Conservation (phyloP, 2,888 invertebrate species). For the Antitype chi region DNA sequence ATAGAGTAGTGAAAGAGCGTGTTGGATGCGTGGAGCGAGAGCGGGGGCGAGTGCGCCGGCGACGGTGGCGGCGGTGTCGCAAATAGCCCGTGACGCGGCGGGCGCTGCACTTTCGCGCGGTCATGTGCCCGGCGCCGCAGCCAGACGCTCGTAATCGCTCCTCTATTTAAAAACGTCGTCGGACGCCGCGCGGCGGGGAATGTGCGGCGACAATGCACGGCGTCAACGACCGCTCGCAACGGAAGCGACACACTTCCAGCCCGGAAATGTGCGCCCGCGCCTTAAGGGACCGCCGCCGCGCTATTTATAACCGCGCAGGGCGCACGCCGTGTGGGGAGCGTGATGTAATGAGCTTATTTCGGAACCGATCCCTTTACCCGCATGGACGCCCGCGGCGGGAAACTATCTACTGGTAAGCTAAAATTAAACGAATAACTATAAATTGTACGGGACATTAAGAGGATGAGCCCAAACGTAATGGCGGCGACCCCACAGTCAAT, state of each 20-base stretch:
- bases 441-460: constrained; percentile 41
- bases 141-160: constrained; percentile 89
- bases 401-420: constrained; percentile 52
- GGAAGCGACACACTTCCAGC: constrained; percentile 90
- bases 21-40: constrained; percentile 54
- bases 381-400: constrained; percentile 55
- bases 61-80: constrained; percentile 75
- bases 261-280: constrained; percentile 89
- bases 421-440: constrained; percentile 42
- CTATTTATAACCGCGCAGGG: constrained; percentile 86
- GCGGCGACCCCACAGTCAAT: constrained; percentile 32
- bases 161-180: constrained; percentile 90
- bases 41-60: constrained; percentile 54
- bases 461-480: constrained; percentile 26
- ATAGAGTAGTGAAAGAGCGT: constrained; percentile 12
- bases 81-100: constrained; percentile 90
- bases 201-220: constrained; percentile 87
- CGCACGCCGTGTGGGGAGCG: constrained; percentile 75
- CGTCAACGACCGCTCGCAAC: constrained; percentile 89
- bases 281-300: constrained; percentile 86
- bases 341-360: constrained; percentile 84
- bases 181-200: constrained; percentile 86
- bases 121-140: constrained; percentile 87
- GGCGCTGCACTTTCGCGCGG: constrained; percentile 90
- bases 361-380: constrained; percentile 73